These are phyloP conservation scores for Drosophila tsacasi DNA, from an alignment of 1,140 invertebrate genomes.

Conservation along the genomic window DNA sequence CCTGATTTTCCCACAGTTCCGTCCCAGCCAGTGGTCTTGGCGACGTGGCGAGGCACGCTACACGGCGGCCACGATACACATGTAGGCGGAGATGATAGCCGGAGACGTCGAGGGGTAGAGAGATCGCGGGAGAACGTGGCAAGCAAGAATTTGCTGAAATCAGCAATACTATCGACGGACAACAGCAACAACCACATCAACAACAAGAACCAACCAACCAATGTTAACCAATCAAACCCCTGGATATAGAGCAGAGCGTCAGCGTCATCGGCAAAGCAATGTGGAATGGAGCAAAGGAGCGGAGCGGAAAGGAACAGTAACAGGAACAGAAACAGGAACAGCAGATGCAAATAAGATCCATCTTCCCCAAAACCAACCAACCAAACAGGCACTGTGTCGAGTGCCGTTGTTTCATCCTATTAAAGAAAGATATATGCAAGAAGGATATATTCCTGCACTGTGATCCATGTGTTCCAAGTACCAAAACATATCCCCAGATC, in stretches of 20 bases:
- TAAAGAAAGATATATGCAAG: constrained; percentile 7
- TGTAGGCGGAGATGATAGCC: constrained; percentile 86
- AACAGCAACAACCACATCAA: not conserved
- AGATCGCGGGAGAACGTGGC: constrained; percentile 30
- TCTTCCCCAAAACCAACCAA: not conserved
- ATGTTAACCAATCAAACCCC: constrained; percentile 12
- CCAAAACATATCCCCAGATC: constrained; percentile 15
- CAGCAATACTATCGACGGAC: constrained; percentile 11
- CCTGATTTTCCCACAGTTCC: constrained; percentile 89
- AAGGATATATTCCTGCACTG: constrained; percentile 3
- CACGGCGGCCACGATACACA: constrained; percentile 96
- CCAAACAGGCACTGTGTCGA: not conserved
- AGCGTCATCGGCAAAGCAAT: constrained; percentile 1
- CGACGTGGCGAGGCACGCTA: constrained; percentile 94
- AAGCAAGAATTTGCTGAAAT: constrained; percentile 21
- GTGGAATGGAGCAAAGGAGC: not conserved
- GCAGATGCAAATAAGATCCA: not conserved
- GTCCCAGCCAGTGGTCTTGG: constrained; percentile 97
- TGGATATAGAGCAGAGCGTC: constrained; percentile 17
- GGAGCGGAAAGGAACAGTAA: not conserved
- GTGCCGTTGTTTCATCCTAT: not conserved
- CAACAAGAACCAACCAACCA: constrained; percentile 10
- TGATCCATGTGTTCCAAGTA: constrained; percentile 17
- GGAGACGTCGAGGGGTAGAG: constrained; percentile 25
- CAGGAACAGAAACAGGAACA: not conserved